Evolutionary conservation across 2,888 invertebrate genomes (phyloP).

Genomic region (Aspidiotus rigidus): DNA sequence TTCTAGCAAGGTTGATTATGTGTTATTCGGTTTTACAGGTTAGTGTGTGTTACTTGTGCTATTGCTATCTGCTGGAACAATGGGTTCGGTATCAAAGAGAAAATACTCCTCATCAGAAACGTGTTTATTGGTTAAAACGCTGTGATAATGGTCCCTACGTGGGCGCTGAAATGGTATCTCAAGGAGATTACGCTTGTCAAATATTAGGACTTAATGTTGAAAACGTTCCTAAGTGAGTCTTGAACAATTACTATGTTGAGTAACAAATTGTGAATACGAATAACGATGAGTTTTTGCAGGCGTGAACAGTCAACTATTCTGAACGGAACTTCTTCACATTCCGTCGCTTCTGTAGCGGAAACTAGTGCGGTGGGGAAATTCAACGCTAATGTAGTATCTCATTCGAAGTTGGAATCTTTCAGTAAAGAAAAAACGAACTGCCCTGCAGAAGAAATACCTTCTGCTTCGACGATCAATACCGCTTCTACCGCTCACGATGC

Average conservation of each 20-base stretch:
- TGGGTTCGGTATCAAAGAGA: constrained; percentile 85
- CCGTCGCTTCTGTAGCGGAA: no score
- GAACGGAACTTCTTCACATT: no score
- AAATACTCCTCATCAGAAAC: constrained; percentile 72
- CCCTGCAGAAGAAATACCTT: background rate
- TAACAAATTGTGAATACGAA: no score
- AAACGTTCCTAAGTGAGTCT: constrained; percentile 35
- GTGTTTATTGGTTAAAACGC: constrained; percentile 86
- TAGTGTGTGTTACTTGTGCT: constrained; percentile 75
- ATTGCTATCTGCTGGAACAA: constrained; percentile 74
- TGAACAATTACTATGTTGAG: no score
- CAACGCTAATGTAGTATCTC: no score
- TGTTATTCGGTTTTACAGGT: constrained; percentile 44
- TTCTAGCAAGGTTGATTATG: background rate
- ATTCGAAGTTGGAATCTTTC: background rate
- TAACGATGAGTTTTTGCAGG: no score
- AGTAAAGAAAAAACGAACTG: background rate
- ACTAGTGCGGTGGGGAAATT: no score
- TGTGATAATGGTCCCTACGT: constrained; percentile 84
- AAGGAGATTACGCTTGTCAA: constrained; percentile 87
- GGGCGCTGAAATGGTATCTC: constrained; percentile 78
- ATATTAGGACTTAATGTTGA: constrained; percentile 67
- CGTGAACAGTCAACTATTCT: no score
- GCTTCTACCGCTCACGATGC: no score
- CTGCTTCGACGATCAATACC: background rate